Evolutionary conservation across 2,888 invertebrate species (phyloP), one percentile per base, ranked within the genome.

Genomic region (Incurvaria masculella): DNA sequence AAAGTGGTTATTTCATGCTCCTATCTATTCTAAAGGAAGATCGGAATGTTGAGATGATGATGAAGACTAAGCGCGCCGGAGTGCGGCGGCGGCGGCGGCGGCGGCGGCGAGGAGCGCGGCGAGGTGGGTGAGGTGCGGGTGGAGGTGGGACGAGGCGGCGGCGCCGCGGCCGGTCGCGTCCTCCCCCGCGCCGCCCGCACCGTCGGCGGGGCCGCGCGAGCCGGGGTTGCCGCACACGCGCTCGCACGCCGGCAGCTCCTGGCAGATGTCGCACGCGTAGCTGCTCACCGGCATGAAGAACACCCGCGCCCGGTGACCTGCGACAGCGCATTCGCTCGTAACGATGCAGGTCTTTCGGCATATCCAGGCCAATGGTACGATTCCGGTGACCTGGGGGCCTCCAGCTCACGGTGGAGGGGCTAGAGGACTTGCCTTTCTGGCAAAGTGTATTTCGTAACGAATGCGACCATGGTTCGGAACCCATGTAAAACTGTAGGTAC

Each of bases 231-330:
- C 76, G 56, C 76, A 78, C 4, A 72, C 73, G 52, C 65, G 64
- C 16, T 63, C 63, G 57, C 76, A 78, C 33, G 76, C 69, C 55
- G 56, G 57, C 75, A 76, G 76, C 55, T 60, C 62, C 57, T 91
- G 89, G 62, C 94, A 94, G 60, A 93, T 87, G 71, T 93, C 92
- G 66, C 93, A 94, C 17, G 90, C 75, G 1, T 86, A 87, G 27
- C 88, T 83, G 51, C 78, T 71, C 44, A 83, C 79, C 3, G 88
- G 83, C 53, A 85, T 83, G 71, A 91, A 94, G 71, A 94, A 94
- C 56, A 88, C 85, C 55, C 92, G 82, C 1, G 92, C 93, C 61
- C 88, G 84, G 59, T 91, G 86, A 59, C 90, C 92, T 91, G 61
- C n/a, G 62, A 59, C 48, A 50, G 52, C 51, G 50, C 52, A 45